Conservation (phyloP, 2,888 invertebrate species). For the Catocala nupta region DNA sequence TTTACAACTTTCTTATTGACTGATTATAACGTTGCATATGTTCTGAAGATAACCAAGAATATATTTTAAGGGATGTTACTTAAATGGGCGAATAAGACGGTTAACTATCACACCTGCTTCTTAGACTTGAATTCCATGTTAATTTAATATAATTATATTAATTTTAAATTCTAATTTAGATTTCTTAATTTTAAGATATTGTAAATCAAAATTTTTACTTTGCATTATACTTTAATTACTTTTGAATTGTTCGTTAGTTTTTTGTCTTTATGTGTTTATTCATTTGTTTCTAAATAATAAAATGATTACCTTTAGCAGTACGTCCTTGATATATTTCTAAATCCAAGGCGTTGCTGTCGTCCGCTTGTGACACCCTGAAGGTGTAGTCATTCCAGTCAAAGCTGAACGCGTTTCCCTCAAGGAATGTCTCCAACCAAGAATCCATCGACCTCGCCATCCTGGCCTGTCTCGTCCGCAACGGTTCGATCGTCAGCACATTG, state of each 20-base stretch:
- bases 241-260: no score
- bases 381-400: conserved; percentile 86
- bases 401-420: conserved; percentile 84
- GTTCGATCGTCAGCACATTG: conserved; percentile 86
- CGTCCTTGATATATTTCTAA: conserved; percentile 81
- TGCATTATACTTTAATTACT: no score
- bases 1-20: conserved; percentile 44
- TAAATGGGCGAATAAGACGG: no score
- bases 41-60: not conserved
- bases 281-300: no score
- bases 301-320: conserved; percentile 78
- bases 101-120: no score
- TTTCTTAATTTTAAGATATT: no score
- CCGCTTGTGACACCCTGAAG: conserved; percentile 81
- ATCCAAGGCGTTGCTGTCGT: conserved; percentile 80
- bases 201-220: no score
- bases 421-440: conserved; percentile 74
- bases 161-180: no score
- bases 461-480: conserved; percentile 74
- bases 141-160: no score
- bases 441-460: conserved; percentile 76
- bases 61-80: not conserved
- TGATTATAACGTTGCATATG: not conserved
- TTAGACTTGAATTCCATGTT: no score
- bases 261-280: no score